These are phyloP conservation scores for Anseranas semipalmata DNA, from an alignment of 2,113 vertebrate species.

Conservation along the genomic window DNA sequence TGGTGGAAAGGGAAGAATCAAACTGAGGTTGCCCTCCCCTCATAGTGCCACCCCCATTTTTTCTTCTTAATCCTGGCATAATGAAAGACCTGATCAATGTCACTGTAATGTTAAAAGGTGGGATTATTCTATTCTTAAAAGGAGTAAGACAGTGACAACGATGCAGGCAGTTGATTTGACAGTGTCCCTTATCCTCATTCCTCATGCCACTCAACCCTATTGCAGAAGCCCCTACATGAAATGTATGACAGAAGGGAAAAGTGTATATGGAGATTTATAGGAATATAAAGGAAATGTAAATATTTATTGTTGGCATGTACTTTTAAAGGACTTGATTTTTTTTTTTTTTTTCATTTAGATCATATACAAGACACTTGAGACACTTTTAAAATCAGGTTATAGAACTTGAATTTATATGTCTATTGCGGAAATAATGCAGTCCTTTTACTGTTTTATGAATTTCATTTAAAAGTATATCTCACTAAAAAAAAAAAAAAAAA, in stretches of 20 bases:
- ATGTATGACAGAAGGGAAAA: neutral
- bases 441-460: neutral
- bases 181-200: neutral
- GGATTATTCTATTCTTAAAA: constrained; percentile 40
- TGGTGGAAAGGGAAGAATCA: neutral
- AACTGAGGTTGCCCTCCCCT: neutral
- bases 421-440: neutral
- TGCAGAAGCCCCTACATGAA: constrained; percentile 31
- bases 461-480: neutral
- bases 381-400: neutral
- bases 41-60: neutral
- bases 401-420: neutral
- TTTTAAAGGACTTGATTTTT: neutral
- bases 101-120: constrained; percentile 23
- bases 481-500: neutral
- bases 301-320: neutral
- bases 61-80: constrained; percentile 34
- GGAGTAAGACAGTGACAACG: neutral
- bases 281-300: no score
- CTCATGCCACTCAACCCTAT: neutral
- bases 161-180: neutral
- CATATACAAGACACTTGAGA: neutral
- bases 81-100: constrained; percentile 24
- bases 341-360: neutral
- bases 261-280: no score